Evolutionary conservation across 2,888 invertebrate species (phyloP), one percentile per base, ranked within the genome.

Genomic region (Netelia virgata): DNA sequence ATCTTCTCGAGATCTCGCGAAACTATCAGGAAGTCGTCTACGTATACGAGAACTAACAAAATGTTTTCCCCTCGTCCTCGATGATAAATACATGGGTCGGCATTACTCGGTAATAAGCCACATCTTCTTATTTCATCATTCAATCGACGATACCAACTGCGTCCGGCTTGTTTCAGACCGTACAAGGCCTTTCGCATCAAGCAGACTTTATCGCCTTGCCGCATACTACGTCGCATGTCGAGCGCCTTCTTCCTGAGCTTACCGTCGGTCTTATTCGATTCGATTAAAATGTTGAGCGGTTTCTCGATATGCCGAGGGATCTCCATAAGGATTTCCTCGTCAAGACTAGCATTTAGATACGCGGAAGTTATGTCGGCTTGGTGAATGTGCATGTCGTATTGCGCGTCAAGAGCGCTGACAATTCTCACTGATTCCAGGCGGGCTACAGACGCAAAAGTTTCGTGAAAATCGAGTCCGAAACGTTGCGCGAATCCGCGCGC

Each of bases 381-480:
- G 1, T 55, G 47, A 16, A 87, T 10, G 11, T 83, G 18, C 16
- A 86, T 70, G 10, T 72, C 72, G 16, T 81, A 61, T 6, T 77
- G 28, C 23, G 84, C 84, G 20, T 77, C 76, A 28, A 83, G 50
- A 10, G 82, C 50, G 2, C 43, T n/a, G 1, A 77, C 57, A 18
- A 77, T 10, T 3, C 83, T 41, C 16, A 82, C 57, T 28, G 87
- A 86, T 11, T 75, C 75, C 1, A 86, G 63, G 9, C 88, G 76
- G 2, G 86, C 87, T 1, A 87, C 86, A 0, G 87, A 84, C 3
- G 87, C 86, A 36, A 82, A 89, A 0, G 86, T 88, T 8, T 87
- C 82, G 18, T 72, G 10, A 23, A 86, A 89, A 41, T 89, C 83
- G 16, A 79, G 70, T 1, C 87, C 86, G 2, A 66, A 78, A 11